Base-by-base conservation (phyloP, 1,140 invertebrate genomes). In the Pogonognathellus flavescens region DNA sequence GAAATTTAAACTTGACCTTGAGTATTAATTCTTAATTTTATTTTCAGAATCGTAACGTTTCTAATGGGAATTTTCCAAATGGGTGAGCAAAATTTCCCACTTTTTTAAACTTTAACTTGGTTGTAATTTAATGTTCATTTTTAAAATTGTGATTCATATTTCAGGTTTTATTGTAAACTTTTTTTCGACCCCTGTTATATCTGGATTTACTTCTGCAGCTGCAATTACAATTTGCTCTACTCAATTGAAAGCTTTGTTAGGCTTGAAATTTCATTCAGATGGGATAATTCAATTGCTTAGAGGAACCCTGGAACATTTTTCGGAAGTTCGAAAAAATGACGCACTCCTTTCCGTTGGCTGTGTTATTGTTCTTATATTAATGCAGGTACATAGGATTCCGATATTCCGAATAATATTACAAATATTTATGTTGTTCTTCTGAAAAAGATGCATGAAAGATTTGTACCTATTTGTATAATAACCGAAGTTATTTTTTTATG, bases 131-230 rank as follows among this genome's bases (percentile, higher is more conserved):
- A 81, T 55, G 18, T 66, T 62, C 50, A 4, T 10, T n/a, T 52
- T 0, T 1, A 20, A 10, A 60, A 50, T 7, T 14, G 7, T 22
- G 22, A 62, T 66, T 20, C 31, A 2, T n/a, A 55, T 49, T 31
- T 3, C 20, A 81, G 96, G 96, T 80, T 97, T 97, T 90, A 91
- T 98, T 84, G 95, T 97, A 86, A 95, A 97, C 91, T 98, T 97
- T 91, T 97, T 98, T 88, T 96, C 95, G 41, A 94, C 95, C 41
- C 95, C 96, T n/a, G 96, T 97, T 22, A 95, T 96, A 31, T 94
- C 94, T 80, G 95, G 95, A 1, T 97, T 97, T 89, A 97, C 95
- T 0, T 60, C 82, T 14, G 96, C 96, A 0, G 96, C 96, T 0
- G 95, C 96, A 50, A 95, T 97, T 84, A 96, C 96, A 70, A 97